Evolutionary conservation across 2,888 invertebrate genomes (phyloP), one percentile per base, ranked within the genome.

Genomic region (Phalera bucephala): DNA sequence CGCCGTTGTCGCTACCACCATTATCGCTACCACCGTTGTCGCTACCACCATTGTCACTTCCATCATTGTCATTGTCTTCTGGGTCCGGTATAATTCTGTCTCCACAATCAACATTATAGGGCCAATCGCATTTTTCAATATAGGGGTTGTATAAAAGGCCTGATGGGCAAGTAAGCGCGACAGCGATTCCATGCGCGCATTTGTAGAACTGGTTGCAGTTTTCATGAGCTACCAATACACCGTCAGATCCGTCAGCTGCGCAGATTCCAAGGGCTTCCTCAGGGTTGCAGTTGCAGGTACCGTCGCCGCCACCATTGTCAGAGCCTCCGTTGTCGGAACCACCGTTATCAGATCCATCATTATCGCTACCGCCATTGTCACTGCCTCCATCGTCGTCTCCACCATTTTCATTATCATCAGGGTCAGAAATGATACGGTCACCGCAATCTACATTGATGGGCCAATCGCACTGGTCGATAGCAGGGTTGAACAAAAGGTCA

Each of bases 181-280:
- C 55, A 0, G 73, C 68, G 6, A 12, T 31, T 0, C 75, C 71
- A 1, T 51, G 12, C 5, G 29, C 36, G 6, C 76, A 76, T 10
- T 56, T 52, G 40, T 73, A 76, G 49, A 68, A 77, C 33, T 69
- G 51, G 31, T 70, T 66, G 38, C 76, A 76, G 31, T 65, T 60
- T 40, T 72, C 65, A 21, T 74, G 66, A 10, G 69, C 71, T 0
- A 75, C 48, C 1, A 71, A 41, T 2, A 52, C 31, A 4, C 72
- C 66, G 4, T 64, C 58, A 2, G 72, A 68, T 1, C 45, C 57
- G 0, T 46, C 38, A 14, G 40, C 46, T 2, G 61, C 65, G 27
- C 77, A 78, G 20, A 71, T 66, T 2, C 34, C 43, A 0, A 61
- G 60, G 1, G 72, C 73, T 42, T 70, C 54, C 14, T 36, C 55